Base-by-base conservation (phyloP, 2,113 vertebrate species). In the Haplochromis burtoni region DNA sequence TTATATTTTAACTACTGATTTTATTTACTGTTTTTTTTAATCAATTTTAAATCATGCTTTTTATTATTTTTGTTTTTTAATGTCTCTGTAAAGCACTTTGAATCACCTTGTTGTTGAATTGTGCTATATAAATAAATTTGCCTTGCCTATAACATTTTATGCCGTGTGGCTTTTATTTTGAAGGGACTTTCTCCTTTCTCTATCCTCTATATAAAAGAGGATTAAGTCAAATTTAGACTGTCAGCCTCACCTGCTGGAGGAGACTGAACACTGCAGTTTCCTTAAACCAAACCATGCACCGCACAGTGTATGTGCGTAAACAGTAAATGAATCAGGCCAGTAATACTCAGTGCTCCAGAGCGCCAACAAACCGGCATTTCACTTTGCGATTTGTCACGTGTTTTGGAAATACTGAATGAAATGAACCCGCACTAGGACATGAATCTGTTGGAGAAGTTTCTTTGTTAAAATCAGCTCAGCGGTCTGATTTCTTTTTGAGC, bases 221-320 rank as follows among this genome's bases (percentile, higher is more conserved):
- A 29, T 59, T 35, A 16, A 53, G 5, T 7, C 14, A 88, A 80
- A 89, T 86, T 2, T 84, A 84, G 88, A 86, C 86, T 83, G 68
- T 53, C 35, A 94, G 92, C 93, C 17, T 31, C 94, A 94, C 76
- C 95, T 95, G 82, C 88, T 95, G 95, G 94, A 85, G 11, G 8
- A 83, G 4, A 47, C 7, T 26, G 24, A 51, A 78, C 66, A 94
- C 88, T 93, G 66, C 94, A 92, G 53, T 49, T 31, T 76, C n/a
- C 80, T 51, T 26, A 26, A 78, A 40, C 55, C 29, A 10, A 35
- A 10, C 9, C 35, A 35, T 35, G 35, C 35, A 76, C 33, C n/a
- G 7, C 3, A 29, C 14, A 42, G 13, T 26, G 38, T 73, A 45
- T 2, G 24, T 4, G 24, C 42, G 5, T 17, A 45, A 66, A 13